Base-by-base conservation (phyloP, 2,888 invertebrate species). In the Tetragonula carbonaria region DNA sequence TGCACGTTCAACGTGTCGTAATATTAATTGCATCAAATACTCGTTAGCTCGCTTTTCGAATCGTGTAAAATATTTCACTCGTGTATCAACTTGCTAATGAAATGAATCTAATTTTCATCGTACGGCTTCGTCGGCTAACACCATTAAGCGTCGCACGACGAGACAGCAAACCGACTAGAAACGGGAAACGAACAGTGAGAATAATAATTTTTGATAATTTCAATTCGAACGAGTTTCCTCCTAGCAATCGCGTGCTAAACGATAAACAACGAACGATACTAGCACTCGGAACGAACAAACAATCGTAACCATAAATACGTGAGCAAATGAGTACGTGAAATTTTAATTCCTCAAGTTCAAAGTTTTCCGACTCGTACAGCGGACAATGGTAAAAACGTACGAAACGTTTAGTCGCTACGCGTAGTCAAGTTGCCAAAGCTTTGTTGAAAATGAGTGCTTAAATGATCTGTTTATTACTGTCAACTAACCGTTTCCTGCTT, bases 401-500 rank as follows among this genome's bases (percentile, higher is more conserved):
- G 33, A 33, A 70, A 53, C 18, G 28, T 28, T 33, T 72, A 65
- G 23, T 23, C 62, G 53, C 86, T 86, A 87, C 84, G 85, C 80
- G 86, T 33, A 33, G 80, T 88, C 77, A 74, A 86, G 83, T 90
- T 87, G 87, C 79, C 81, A 80, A 71, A 82, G 68, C 62, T 73
- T 72, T 74, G 67, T 74, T 55, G 70, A 63, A 84, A 67, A 79
- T 81, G 65, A 65, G 77, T 73, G 81, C 82, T 85, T 85, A 86
- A 88, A 89, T 78, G 75, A 80, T 88, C 89, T 91, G 91, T 93
- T 93, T 93, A 94, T 93, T 93, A 90, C 92, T 86, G 87, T 93
- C 93, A 94, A 93, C 91, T 90, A 91, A 91, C 86, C 90, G 89
- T 90, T 93, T 94, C 93, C 93, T 93, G 93, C 92, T 93, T 92